Evolutionary conservation across 2,888 invertebrate genomes (phyloP).

Genomic region (Entomobrya multifasciata): DNA sequence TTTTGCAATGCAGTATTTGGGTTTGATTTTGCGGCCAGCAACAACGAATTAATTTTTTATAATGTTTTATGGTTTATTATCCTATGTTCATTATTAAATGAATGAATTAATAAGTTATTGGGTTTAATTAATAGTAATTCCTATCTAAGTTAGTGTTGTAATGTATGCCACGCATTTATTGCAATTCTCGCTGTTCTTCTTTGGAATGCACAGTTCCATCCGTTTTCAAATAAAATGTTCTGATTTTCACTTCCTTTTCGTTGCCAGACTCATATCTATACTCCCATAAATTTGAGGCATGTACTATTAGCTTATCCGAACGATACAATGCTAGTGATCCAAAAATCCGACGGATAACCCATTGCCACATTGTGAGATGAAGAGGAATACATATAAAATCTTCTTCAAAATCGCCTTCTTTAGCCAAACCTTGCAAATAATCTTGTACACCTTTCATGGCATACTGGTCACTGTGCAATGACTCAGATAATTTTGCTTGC

Average conservation of each 20-base stretch:
- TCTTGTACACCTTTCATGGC: slow-evolving; percentile 38
- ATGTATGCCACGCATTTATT: too few relatives aligned
- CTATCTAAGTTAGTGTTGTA: too few relatives aligned
- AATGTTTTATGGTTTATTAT: too few relatives aligned
- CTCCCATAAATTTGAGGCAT: slow-evolving; percentile 21
- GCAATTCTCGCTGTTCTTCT: slow-evolving; percentile 8
- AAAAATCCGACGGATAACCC: slow-evolving; percentile 49
- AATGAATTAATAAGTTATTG: too few relatives aligned
- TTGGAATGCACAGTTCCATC: slow-evolving; percentile 16
- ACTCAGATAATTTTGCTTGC: slow-evolving; percentile 40
- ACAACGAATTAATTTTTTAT: too few relatives aligned
- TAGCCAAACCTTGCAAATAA: slow-evolving; percentile 35
- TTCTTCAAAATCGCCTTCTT: slow-evolving; percentile 1
- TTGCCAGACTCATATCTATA: slow-evolving; percentile 15
- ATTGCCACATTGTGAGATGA: slow-evolving; percentile 45
- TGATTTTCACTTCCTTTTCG: neutral
- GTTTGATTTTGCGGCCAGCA: too few relatives aligned
- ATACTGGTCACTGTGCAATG: slow-evolving; percentile 27
- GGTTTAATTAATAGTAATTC: too few relatives aligned
- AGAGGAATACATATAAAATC: slow-evolving; percentile 43
- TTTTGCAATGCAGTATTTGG: too few relatives aligned
- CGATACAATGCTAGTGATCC: slow-evolving; percentile 45
- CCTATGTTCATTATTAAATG: too few relatives aligned
- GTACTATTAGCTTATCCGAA: neutral
- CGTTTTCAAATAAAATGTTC: slow-evolving; percentile 27